Base-by-base conservation (phyloP, 2,797 vertebrate genomes). In the Ctenosaura bakeri region DNA sequence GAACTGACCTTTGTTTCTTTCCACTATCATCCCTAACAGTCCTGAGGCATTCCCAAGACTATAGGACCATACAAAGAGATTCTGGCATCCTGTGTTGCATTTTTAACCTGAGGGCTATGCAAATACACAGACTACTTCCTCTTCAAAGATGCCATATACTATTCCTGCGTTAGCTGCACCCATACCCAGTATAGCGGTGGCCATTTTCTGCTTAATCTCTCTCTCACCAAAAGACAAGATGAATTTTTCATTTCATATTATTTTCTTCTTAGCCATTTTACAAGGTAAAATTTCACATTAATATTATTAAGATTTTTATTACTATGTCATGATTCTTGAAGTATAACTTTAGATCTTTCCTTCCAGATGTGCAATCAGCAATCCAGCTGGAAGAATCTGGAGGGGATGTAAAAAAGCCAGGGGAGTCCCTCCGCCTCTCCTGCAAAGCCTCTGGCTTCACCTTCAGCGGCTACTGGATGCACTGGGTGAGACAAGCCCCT, bases 361-460 rank as follows among this genome's bases (percentile, higher is more conserved):
- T 35, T 35, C n/a, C 54, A 79, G 86, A 26, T 13, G 38, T 62
- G 6, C 76, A 24, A 3, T 64, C 56, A n/a, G 50, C 77, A 24
- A 6, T 62, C 3, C 71, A 26, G 29, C 2, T 83, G 80, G 73
- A 79, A 56, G 74, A 90, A 64, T 84, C 83, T 14, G 89, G 77
- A 8, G 29, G 83, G 50, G 79, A 59, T n/a, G 29, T 89, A 29
- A 73, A 38, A 78, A 88, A 66, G n/a, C 86, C 83, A 0, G 71
- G 86, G 79, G 38, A n/a, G 3, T 86, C 89, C 74, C 87, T 88
- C 59, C 88, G 26, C 54, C 26, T 92, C 66, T 56, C 89, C 50
- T 90, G 90, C 74, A 74, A 66, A 78, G 76, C 20, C 5, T 90
- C 92, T 38, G 90, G 90, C 3, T 91, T 90, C 32, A 52, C 56